These are phyloP conservation scores for Trachymyrmex cornetzi DNA, from an alignment of 1,140 invertebrate species.

Conservation along the genomic window DNA sequence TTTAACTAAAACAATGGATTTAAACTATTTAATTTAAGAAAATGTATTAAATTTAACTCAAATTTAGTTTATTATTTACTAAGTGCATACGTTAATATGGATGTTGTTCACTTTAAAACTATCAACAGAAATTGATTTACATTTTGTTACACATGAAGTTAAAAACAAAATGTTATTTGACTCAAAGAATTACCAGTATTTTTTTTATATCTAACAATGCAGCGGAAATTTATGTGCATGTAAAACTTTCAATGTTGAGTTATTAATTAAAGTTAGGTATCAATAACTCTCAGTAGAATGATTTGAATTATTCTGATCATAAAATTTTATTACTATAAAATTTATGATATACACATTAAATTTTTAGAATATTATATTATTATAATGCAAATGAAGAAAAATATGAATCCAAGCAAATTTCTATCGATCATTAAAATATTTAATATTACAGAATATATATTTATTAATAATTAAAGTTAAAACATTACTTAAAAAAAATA, in stretches of 20 bases:
- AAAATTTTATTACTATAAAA: neutral
- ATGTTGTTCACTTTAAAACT: too few species aligned
- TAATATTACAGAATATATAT: neutral
- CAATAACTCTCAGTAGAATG: neutral
- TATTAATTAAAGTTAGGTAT: neutral
- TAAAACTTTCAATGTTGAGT: neutral
- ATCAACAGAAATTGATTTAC: too few species aligned
- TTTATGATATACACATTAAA: neutral
- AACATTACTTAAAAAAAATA: neutral
- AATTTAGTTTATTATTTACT: too few species aligned
- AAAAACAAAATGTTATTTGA: too few species aligned
- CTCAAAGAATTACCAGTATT: too few species aligned
- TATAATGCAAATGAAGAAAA: neutral
- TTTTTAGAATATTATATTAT: neutral
- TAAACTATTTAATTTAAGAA: too few species aligned
- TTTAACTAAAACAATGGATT: too few species aligned
- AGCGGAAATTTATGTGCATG: neutral
- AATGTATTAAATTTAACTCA: too few species aligned
- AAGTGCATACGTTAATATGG: too few species aligned
- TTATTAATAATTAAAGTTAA: neutral
- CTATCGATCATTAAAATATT: neutral
- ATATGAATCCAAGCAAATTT: neutral
- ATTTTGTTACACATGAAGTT: too few species aligned
- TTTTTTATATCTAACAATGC: too few species aligned
- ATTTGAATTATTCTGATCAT: neutral